A percentile compares a stretch with the other conserved stretches of the same genome.
Conservation (phyloP, 1,140 invertebrate species). For the Lucilia cuprina region DNA sequence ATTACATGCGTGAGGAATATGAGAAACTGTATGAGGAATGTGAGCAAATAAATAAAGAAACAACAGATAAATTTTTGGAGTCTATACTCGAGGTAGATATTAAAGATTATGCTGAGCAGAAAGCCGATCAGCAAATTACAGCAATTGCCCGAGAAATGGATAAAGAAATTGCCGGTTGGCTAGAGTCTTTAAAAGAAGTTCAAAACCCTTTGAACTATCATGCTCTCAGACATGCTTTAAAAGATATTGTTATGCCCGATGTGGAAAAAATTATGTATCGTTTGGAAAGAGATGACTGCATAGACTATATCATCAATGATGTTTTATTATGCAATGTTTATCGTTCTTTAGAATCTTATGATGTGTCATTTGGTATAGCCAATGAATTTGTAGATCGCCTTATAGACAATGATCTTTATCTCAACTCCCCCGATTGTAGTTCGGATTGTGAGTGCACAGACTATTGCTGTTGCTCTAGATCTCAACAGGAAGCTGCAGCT, state of each 20-base stretch:
- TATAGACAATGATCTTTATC: slow-evolving; percentile 51
- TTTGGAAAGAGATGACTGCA: slow-evolving; percentile 42
- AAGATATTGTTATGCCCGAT: slow-evolving; percentile 44
- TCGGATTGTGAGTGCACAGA: slow-evolving; percentile 42
- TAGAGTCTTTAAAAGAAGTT: slow-evolving; percentile 58
- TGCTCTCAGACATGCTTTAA: slow-evolving; percentile 42
- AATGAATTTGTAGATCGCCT: slow-evolving; percentile 51
- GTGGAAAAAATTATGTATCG: slow-evolving; percentile 28
- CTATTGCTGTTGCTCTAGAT: not conserved
- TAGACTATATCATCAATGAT: slow-evolving; percentile 50
- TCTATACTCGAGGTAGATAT: slow-evolving; percentile 70
- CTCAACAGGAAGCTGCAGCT: slow-evolving; percentile 43
- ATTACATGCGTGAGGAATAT: slow-evolving; percentile 69
- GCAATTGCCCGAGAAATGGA: slow-evolving; percentile 69
- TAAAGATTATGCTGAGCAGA: slow-evolving; percentile 66
- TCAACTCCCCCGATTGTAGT: slow-evolving; percentile 48
- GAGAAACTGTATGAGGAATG: slow-evolving; percentile 71
- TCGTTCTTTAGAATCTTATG: slow-evolving; percentile 44
- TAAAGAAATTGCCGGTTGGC: slow-evolving; percentile 57
- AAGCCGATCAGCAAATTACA: slow-evolving; percentile 66
- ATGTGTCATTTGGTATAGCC: slow-evolving; percentile 42
- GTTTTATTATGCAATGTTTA: slow-evolving; percentile 45
- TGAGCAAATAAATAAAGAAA: slow-evolving; percentile 67
- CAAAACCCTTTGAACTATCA: slow-evolving; percentile 63
- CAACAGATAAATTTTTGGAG: slow-evolving; percentile 71